These are phyloP conservation scores for Eledona agricola DNA, from an alignment of 2,888 invertebrate genomes.

Conservation along the genomic window DNA sequence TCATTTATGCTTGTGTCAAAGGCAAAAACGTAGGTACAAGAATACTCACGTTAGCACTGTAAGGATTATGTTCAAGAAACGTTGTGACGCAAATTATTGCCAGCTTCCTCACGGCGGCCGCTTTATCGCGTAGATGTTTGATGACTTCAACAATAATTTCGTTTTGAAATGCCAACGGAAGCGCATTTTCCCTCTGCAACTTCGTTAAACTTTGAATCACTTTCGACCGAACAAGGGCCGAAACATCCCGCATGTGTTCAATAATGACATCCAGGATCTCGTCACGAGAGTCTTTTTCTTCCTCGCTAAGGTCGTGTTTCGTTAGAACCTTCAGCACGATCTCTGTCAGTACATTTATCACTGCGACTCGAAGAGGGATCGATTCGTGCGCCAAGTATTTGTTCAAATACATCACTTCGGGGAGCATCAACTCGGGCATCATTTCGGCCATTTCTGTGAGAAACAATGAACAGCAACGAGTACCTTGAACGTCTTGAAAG, in stretches of 20 bases:
- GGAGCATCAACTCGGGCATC: conserved; percentile 58
- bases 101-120: conserved; percentile 83
- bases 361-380: conserved; percentile 78
- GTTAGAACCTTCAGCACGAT: conserved; percentile 77
- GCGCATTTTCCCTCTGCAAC: conserved; percentile 79
- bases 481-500: conserved; percentile 60
- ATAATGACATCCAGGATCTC: conserved; percentile 81
- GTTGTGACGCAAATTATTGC: conserved; percentile 81
- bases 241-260: conserved; percentile 84
- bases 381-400: conserved; percentile 63
- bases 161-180: conserved; percentile 78
- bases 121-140: conserved; percentile 82
- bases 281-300: conserved; percentile 66
- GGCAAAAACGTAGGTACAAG: conserved; percentile 1
- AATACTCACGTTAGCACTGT: conserved; percentile 73
- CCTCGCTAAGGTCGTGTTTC: conserved; percentile 68
- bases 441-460: conserved; percentile 55
- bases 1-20: conserved; percentile 3
- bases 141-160: conserved; percentile 73
- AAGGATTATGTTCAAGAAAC: conserved; percentile 87
- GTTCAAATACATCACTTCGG: conserved; percentile 57
- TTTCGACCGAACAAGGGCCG: conserved; percentile 87
- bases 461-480: conserved; percentile 53
- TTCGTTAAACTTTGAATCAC: conserved; percentile 77
- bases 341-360: conserved; percentile 84